phyloP scores from a whole-genome alignment of 2,797 vertebrate genomes.

The Epinephelus awoara region DNA sequence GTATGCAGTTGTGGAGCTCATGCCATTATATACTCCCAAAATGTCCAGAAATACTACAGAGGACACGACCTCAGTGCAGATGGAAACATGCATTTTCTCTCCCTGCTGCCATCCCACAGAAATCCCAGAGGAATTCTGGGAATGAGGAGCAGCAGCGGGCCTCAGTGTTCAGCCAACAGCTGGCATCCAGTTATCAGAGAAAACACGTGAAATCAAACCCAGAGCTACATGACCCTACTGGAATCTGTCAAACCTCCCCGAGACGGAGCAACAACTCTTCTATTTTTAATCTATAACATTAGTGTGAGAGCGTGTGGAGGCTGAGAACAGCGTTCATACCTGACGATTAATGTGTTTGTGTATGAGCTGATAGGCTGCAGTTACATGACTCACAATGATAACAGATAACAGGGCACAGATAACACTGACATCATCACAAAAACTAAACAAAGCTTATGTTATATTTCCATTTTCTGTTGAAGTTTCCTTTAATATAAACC shows the following conservation, averaged over 20 bases:
- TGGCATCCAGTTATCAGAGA: slow-evolving; percentile 39
- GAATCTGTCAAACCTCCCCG: neutral
- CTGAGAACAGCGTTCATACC: too few species aligned
- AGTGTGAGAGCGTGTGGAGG: too few species aligned
- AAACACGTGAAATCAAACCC: slow-evolving; percentile 14
- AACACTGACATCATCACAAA: slow-evolving; percentile 8
- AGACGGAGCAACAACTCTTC: neutral
- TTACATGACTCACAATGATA: neutral
- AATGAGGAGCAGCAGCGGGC: slow-evolving; percentile 36
- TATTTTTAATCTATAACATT: neutral
- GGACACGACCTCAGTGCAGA: neutral
- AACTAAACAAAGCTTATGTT: neutral
- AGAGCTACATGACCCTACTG: neutral
- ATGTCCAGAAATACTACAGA: neutral
- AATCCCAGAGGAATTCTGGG: slow-evolving; percentile 52
- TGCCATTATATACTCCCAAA: neutral
- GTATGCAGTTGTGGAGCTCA: neutral
- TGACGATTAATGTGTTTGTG: neutral
- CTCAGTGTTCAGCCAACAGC: slow-evolving; percentile 35
- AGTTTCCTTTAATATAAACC: too few species aligned
- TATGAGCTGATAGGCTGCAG: neutral
- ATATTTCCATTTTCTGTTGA: too few species aligned
- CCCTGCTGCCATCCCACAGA: slow-evolving; percentile 21
- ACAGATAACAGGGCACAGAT: neutral
- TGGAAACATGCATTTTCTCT: neutral